These are phyloP conservation scores for Phrynosoma platyrhinos DNA, from an alignment of 2,113 vertebrate genomes.

Conservation along the genomic window DNA sequence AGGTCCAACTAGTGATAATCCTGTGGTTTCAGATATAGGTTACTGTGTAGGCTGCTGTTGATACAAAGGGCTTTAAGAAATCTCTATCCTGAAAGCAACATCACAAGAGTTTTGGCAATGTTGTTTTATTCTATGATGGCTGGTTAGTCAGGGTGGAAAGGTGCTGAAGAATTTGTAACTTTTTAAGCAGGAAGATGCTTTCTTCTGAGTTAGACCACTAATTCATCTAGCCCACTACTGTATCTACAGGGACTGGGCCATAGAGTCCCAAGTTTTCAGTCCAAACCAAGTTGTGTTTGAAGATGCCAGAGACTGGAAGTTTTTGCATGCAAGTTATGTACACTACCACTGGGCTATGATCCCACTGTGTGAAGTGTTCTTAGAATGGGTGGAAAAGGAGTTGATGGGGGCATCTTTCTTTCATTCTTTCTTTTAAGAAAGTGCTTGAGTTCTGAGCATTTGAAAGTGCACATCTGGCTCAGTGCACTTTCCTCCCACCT, in stretches of 20 bases:
- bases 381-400: background rate
- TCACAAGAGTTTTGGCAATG: background rate
- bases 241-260: background rate
- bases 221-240: background rate
- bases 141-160: background rate
- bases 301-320: background rate
- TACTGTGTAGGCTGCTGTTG: background rate
- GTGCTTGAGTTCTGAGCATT: background rate
- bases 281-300: background rate
- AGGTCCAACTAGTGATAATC: background rate
- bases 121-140: background rate
- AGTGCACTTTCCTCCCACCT: background rate
- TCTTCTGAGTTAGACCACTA: background rate
- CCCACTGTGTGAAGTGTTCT: background rate
- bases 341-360: background rate
- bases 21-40: background rate
- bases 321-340: background rate
- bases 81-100: background rate
- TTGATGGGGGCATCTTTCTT: background rate
- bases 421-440: background rate
- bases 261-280: background rate
- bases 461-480: slow-evolving; percentile 18
- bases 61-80: background rate
- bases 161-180: background rate
- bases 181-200: background rate